Percentiles rank a stretch among this genome's conserved stretches.
Conservation (phyloP, 2,888 invertebrate genomes). For the Drosophila aldrichi region DNA sequence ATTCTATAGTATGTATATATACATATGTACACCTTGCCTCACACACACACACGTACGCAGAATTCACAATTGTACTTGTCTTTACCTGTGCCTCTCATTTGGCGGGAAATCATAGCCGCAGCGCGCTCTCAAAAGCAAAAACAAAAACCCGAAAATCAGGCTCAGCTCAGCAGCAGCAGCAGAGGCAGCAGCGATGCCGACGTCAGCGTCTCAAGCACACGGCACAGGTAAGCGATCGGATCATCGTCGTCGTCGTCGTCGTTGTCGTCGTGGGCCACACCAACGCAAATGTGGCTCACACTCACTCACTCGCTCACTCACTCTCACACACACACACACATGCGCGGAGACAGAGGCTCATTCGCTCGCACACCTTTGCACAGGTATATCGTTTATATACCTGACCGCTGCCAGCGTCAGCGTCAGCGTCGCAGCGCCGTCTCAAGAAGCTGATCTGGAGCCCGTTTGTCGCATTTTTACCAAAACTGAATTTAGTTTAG, state of each 20-base stretch:
- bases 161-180: constrained; percentile 36
- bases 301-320: constrained; percentile 22
- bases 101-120: constrained; percentile 74
- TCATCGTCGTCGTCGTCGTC: constrained; percentile 49
- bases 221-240: constrained; percentile 67
- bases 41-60: constrained; percentile 37
- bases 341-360: constrained; percentile 7
- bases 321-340: constrained; percentile 5
- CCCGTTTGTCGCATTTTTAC: constrained; percentile 84
- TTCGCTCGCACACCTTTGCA: constrained; percentile 14
- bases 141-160: constrained; percentile 83
- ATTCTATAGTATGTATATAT: constrained; percentile 28
- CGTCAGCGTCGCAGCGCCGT: constrained; percentile 38
- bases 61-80: constrained; percentile 57
- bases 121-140: constrained; percentile 55
- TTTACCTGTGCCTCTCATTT: constrained; percentile 75
- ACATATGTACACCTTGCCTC: constrained; percentile 53
- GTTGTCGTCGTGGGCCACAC: constrained; percentile 52
- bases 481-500: constrained; percentile 85
- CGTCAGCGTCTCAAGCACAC: constrained; percentile 28
- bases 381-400: constrained; percentile 49
- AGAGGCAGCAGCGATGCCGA: constrained; percentile 20
- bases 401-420: constrained; percentile 10
- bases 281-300: constrained; percentile 67
- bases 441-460: constrained; percentile 82